Evolutionary conservation across 2,888 invertebrate species (phyloP).

Genomic region (Epirrita christyi): DNA sequence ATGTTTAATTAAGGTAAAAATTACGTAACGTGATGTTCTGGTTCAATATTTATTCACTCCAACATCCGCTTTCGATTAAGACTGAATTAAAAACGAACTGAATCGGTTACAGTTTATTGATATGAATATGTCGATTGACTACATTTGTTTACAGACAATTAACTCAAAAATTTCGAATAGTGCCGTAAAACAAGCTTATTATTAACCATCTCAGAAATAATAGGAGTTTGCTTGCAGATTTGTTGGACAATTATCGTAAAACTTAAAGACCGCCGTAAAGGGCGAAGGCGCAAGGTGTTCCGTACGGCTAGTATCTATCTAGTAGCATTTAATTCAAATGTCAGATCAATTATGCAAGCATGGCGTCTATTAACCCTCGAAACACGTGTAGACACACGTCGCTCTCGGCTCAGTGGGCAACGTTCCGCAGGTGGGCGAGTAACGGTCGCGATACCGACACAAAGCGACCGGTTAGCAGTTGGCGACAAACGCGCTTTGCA

Average conservation of each 20-base stretch:
- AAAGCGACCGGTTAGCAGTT: constrained; percentile 54
- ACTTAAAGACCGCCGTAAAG: constrained; percentile 20
- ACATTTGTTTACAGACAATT: constrained; percentile 5
- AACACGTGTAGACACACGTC: constrained; percentile 66
- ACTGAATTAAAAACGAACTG: constrained; percentile 6
- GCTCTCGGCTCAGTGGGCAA: constrained; percentile 78
- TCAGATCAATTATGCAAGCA: constrained; percentile 47
- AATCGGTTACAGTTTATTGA: constrained; percentile 13
- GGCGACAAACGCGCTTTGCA: constrained; percentile 43
- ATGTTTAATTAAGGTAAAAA: constrained; percentile 53
- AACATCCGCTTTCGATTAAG: constrained; percentile 30
- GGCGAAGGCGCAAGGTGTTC: constrained; percentile 31
- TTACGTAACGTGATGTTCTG: constrained; percentile 25
- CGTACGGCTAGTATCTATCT: constrained; percentile 17
- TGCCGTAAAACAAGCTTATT: constrained; percentile 12
- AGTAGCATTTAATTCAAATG: constrained; percentile 38
- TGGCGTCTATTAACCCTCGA: constrained; percentile 50
- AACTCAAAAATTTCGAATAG: constrained; percentile 3
- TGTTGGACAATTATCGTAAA: constrained; percentile 23
- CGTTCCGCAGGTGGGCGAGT: constrained; percentile 77
- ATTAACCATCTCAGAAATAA: constrained; percentile 17
- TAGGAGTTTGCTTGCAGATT: constrained; percentile 17
- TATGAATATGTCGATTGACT: not conserved
- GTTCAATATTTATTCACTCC: constrained; percentile 24
- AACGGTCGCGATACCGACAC: constrained; percentile 69